Evolutionary conservation across 2,888 invertebrate genomes (phyloP), one percentile per base, ranked within the genome.

Genomic region (Geotrupes spiniger): DNA sequence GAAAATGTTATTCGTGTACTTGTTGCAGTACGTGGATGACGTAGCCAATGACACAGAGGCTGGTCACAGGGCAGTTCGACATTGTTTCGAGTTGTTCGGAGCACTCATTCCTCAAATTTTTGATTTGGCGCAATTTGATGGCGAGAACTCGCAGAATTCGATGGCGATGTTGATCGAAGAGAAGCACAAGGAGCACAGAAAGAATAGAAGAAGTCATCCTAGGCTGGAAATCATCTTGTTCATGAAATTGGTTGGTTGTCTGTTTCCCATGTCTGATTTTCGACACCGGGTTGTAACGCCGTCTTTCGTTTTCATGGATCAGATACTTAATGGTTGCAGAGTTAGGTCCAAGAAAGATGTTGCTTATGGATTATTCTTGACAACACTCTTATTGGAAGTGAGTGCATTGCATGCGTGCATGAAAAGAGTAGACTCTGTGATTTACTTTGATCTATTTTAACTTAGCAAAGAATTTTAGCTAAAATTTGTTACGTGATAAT

Each of bases 241-340:
- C 64, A 84, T 96, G 51, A 93, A 94, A 74, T 65, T 92, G 54
- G 79, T 92, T 2, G 84, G 88, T 4, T 71, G 87, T 33, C 68
- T 96, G 43, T 97, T 89, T 72, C 89, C 95, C 1, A 86, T 93
- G 0, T 93, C 95, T 0, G 96, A 97, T 73, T 92, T 87, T 68
- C 78, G 85, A 29, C 96, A 97, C 78, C 85, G 86, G 0, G 82
- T 96, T 2, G 87, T 88, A n/a, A 91, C 91, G 9, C 93, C 94
- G n/a, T 76, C 78, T 59, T 76, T 89, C 58, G 76, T 90, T 53
- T 91, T 94, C 60, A 89, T 95, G 74, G 82, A 87, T 28, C 87
- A 92, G 69, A 86, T 94, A 63, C 70, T 92, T 59, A 76, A 78
- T 2, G 75, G 76, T 59, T 81, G 84, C 42, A 79, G 77, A 57